Evolutionary conservation across 1,140 invertebrate species (phyloP), one percentile per base, ranked within the genome.

Genomic region (Hestina assimilis): DNA sequence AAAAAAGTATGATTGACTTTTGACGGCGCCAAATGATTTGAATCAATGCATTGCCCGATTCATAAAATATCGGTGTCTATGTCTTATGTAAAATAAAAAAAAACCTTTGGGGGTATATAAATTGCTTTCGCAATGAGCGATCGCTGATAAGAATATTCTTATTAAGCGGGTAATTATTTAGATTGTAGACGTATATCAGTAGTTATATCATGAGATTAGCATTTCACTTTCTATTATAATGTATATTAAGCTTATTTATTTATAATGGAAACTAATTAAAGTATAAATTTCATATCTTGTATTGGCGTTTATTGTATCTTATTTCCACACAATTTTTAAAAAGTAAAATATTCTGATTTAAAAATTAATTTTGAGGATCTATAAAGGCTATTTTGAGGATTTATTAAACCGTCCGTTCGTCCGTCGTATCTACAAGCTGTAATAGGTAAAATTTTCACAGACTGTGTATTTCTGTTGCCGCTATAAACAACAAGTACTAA

Each of bases 1-100:
- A 72, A 73, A 71, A 45, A 64, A 69, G 29, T 43, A 14, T 59
- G 72, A 77, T 79, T 74, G 70, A 67, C 64, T 77, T 68, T 72
- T 59, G 63, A 69, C 58, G 58, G 43, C 45, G 43, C 26, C 51
- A 60, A 67, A 63, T 50, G 59, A 66, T 64, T 51, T 52, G 56
- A 42, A 66, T 69, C 69, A 29, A 54, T 60, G 54, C 54, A 55
- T 41, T 59, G 40, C 47, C 33, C 41, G 55, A 60, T 66, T 65
- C 54, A 59, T 64, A 60, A 64, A 68, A 57, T 54, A 63, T 63
- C 53, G 41, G 52, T 66, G 45, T 68, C 53, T 43, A 52, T 67
- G 54, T 48, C 53, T 43, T 52, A 59, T 40, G 12, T 52, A 60
- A 59, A 65, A 54, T 55, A 63, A 66, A 59, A 69, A n/a, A 57